phyloP scores from a whole-genome alignment of 2,797 vertebrate species.

The Karalla daura region DNA sequence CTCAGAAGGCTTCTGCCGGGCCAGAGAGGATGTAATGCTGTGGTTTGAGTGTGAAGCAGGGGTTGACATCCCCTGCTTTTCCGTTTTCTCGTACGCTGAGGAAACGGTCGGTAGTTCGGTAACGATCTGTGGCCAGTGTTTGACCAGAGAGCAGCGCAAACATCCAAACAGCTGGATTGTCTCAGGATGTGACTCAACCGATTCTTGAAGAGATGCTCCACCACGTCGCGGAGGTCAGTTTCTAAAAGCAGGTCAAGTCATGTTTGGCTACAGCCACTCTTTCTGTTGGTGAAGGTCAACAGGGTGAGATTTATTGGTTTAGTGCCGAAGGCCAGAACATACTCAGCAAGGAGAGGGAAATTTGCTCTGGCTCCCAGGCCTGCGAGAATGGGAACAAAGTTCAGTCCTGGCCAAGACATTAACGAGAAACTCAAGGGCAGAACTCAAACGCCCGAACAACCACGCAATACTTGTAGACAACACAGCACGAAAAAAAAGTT shows the following conservation, averaged over 20 bases:
- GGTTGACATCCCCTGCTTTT: slow-evolving; percentile 7
- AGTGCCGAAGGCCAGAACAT: no score
- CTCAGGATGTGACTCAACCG: background rate
- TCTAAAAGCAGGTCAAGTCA: background rate
- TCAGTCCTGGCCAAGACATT: no score
- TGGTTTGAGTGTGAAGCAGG: slow-evolving; percentile 8
- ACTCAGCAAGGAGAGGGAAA: no score
- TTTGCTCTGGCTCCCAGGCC: no score
- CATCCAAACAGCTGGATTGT: background rate
- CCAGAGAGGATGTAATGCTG: slow-evolving; percentile 30
- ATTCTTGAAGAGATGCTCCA: background rate
- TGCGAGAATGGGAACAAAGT: no score
- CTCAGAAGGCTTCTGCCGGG: slow-evolving; percentile 17
- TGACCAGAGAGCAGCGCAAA: background rate
- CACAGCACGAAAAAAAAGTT: no score
- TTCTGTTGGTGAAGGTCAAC: no score
- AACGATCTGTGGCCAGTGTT: background rate
- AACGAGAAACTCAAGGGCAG: no score
- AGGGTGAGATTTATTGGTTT: no score
- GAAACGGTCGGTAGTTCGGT: background rate
- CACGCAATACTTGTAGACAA: no score
- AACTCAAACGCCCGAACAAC: no score
- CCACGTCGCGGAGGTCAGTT: background rate
- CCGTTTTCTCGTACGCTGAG: background rate
- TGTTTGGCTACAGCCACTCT: no score